Conservation (phyloP, 2,113 vertebrate genomes). For the Rhipidura dahli region DNA sequence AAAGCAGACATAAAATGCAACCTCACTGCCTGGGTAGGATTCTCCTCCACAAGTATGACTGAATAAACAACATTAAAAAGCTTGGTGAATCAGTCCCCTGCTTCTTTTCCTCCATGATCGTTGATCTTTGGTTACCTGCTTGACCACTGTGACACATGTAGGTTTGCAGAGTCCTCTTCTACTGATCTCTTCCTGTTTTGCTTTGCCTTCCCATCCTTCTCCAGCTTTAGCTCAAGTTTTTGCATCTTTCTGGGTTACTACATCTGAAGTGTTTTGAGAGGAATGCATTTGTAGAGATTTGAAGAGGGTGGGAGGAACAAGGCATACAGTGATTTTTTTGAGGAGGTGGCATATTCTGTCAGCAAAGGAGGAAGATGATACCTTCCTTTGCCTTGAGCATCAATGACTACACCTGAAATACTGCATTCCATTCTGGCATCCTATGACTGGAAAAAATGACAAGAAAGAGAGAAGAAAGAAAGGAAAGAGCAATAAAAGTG, state of each 20-base stretch:
- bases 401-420: background rate
- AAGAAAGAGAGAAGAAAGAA: background rate
- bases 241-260: background rate
- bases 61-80: background rate
- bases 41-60: background rate
- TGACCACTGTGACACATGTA: rapidly evolving
- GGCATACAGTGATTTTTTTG: background rate
- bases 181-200: background rate
- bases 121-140: background rate
- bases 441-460: background rate
- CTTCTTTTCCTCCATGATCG: background rate
- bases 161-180: background rate
- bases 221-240: background rate
- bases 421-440: background rate
- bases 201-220: background rate
- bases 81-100: background rate
- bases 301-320: background rate
- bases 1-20: slow-evolving; percentile 14
- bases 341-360: background rate
- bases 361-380: background rate
- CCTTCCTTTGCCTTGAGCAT: background rate
- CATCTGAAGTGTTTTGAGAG: background rate
- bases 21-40: background rate
- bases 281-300: background rate
- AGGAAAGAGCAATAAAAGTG: background rate